Evolutionary conservation across 92 coral and sea anemone genomes (phyloP), one percentile per base, ranked within the genome.

Genomic region (Pocillopora meandrina): DNA sequence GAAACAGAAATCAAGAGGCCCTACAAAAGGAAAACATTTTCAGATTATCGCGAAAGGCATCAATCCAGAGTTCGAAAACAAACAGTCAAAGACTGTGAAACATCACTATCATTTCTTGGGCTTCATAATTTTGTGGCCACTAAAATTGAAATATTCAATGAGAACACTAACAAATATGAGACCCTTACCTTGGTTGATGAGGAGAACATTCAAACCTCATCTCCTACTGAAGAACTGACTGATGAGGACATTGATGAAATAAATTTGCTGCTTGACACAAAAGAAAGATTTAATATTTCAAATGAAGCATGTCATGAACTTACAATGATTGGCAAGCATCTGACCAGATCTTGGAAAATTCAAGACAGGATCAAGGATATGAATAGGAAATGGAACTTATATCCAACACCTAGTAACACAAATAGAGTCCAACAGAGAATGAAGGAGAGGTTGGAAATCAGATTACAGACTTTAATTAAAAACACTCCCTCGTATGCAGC

Each of bases 171-270:
- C 7, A 18, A 76, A 3, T 88, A 76, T 77, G 88, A 88, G 72
- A 84, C 59, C 56, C 65, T 83, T 3, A 78, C 72, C 17, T 73
- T 61, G 55, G 60, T 61, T 59, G 81, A 57, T 16, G n/a, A 76
- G n/a, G 47, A 15, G 12, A 23, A 57, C 33, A 57, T 33, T 52
- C 70, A 64, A 75, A 68, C 3, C 49, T 42, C 49, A 42, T 42
- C 49, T 42, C 49, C 4, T 2, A 6, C 79, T 59, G 88, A 88
- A 71, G 61, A 81, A 82, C 2, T 88, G 5, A 88, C 91, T 75
- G 82, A 82, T 58, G 78, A 56, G n/a, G 60, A 82, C 9, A 36
- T 87, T 69, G 88, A 83, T 83, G 84, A 88, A 19, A 82, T 88
- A 55, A 88, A 88, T 71, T 65, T 76, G 21, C 61, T 76, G 26